A percentile compares a stretch with the other conserved stretches of the same genome.
Evolutionary conservation across 1,140 invertebrate genomes (phyloP).

Genomic region (Eulimnadia texana): DNA sequence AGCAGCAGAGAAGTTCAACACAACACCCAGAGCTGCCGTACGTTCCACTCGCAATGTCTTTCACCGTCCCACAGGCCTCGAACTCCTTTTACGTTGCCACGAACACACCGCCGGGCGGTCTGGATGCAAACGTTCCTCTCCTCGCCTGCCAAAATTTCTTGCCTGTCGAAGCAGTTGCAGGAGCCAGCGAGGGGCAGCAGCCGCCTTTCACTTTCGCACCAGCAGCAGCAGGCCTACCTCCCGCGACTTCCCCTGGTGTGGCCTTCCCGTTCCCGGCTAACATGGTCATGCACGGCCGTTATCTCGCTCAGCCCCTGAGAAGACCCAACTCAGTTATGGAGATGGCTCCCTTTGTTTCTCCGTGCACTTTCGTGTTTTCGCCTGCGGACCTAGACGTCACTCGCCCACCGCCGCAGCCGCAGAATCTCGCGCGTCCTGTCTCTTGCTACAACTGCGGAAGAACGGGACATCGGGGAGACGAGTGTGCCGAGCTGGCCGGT

Average conservation of each 20-base stretch:
- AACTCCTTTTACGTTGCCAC: not conserved
- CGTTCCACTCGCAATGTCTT: not conserved
- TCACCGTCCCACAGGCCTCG: not conserved
- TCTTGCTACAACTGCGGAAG: conserved; percentile 62
- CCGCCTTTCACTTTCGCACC: not conserved
- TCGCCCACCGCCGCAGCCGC: not conserved
- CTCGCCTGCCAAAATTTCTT: not conserved
- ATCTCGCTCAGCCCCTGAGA: not conserved
- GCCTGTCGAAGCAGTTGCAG: not conserved
- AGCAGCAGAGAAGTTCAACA: not conserved
- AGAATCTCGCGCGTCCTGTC: conserved; percentile 29
- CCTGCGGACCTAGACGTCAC: not conserved
- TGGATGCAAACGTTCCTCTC: not conserved
- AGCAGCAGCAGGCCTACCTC: not conserved
- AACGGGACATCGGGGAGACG: conserved; percentile 55
- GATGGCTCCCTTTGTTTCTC: conserved; percentile 2
- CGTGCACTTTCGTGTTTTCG: not conserved
- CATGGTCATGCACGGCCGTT: not conserved
- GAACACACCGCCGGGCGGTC: not conserved
- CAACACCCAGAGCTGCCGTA: not conserved
- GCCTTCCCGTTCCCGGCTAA: not conserved
- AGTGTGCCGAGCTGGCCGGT: conserved; percentile 71
- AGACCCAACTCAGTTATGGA: not conserved
- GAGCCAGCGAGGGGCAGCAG: not conserved
- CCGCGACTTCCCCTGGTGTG: not conserved